These are phyloP conservation scores for Trinorchestia longiramus DNA, from an alignment of 1,140 invertebrate genomes.

Conservation along the genomic window DNA sequence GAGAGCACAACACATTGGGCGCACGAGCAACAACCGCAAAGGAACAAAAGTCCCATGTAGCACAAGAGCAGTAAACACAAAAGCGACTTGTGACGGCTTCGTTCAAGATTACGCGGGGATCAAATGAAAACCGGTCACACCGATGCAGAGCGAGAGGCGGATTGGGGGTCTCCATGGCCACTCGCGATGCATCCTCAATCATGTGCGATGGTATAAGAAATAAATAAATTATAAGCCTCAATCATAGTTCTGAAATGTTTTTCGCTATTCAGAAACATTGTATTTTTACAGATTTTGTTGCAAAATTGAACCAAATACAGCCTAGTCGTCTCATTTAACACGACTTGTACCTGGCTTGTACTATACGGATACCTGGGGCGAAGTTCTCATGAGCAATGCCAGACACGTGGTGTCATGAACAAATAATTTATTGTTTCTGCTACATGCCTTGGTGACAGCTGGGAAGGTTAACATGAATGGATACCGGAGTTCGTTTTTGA, in stretches of 20 bases:
- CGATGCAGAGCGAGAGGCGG: neutral
- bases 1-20: neutral
- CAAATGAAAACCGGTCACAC: neutral
- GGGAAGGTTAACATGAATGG: neutral
- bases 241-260: neutral
- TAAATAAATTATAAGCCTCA: too few relatives aligned
- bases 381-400: neutral
- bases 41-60: neutral
- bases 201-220: neutral
- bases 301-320: neutral
- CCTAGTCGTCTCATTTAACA: neutral
- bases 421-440: neutral
- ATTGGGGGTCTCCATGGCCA: neutral
- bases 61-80: neutral
- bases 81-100: neutral
- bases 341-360: neutral
- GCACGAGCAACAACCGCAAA: neutral
- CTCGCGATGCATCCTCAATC: neutral
- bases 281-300: neutral
- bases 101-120: neutral
- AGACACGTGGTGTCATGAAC: neutral
- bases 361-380: too few relatives aligned
- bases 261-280: neutral
- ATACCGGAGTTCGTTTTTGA: neutral
- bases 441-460: too few relatives aligned